Evolutionary conservation across 2,888 invertebrate species (phyloP).

Genomic region (Tigriopus californicus): DNA sequence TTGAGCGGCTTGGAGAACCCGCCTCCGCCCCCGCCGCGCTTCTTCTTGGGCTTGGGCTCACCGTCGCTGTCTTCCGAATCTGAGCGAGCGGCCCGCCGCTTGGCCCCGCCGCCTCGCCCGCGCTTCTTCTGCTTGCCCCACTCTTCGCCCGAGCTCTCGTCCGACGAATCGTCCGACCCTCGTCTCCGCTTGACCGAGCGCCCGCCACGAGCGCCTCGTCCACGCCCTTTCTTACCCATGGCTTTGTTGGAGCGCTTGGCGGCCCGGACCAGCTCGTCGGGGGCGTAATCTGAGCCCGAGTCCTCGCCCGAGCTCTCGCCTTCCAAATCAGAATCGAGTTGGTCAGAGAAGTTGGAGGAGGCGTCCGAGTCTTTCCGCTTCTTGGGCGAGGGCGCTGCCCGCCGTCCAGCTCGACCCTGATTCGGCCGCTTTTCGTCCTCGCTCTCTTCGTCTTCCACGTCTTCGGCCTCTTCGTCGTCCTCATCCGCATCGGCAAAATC

Average conservation of each 20-base stretch:
- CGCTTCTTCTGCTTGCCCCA: neutral
- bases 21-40: conserved; percentile 24
- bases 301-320: neutral
- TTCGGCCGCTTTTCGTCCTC: neutral
- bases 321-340: neutral
- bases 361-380: neutral
- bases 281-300: neutral
- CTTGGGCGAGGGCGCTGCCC: neutral
- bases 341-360: neutral
- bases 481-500: neutral
- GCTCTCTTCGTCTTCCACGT: neutral
- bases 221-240: neutral
- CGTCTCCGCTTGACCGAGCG: neutral
- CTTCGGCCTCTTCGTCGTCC: neutral
- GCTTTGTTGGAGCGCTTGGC: neutral
- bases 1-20: conserved; percentile 69
- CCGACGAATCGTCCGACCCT: neutral
- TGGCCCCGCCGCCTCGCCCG: neutral
- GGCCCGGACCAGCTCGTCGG: neutral
- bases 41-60: neutral
- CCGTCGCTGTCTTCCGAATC: neutral
- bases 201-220: neutral
- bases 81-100: neutral
- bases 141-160: neutral
- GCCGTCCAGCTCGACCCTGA: neutral